Evolutionary conservation across 2,888 invertebrate genomes (phyloP), one percentile per base, ranked within the genome.

Genomic region (Stegophylla sp.): DNA sequence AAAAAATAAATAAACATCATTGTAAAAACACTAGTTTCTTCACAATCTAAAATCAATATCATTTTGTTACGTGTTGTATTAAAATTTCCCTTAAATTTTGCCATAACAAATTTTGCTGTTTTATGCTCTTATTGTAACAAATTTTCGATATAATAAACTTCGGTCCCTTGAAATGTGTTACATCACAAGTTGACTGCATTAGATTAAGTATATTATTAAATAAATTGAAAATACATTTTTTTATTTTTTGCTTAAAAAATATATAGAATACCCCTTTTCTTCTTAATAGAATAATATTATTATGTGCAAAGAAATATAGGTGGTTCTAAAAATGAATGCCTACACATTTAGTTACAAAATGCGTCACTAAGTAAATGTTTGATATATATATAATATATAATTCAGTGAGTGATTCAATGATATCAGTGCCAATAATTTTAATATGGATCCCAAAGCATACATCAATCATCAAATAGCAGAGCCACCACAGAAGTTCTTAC

Each of bases 391-490:
- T n/a, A n/a, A 74, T 5, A 34, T 28, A 34, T 64, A 43, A 56
- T 45, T 66, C 45, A 56, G 66, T 76, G 56, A 66, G 76, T 34
- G 66, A 76, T n/a, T n/a, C n/a, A n/a, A n/a, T 56, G 43, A 67
- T 76, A 23, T 26, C 12, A 7, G n/a, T 76, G 76, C 76, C 76
- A 76, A 76, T 76, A 56, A 76, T 63, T 67, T 76, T 43, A 43
- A 28, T 67, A 76, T 28, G 20, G 20, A 76, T 43, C 76, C 43
- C 43, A 67, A 76, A 76, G 43, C 67, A 76, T 45, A 67, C 45
- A 76, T 76, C 53, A 76, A 76, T 76, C 76, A 76, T 28, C 20
- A 56, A 20, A 26, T 76, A 43, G n/a, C 74, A 77, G 63, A 66
- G 64, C 76, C 66, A 75, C 51, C 59, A 69, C 7, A 45, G 23